A percentile compares a stretch with the other conserved stretches of the same genome.
Conservation (phyloP, 2,888 invertebrate genomes). For the Choristoneura rosaceana region DNA sequence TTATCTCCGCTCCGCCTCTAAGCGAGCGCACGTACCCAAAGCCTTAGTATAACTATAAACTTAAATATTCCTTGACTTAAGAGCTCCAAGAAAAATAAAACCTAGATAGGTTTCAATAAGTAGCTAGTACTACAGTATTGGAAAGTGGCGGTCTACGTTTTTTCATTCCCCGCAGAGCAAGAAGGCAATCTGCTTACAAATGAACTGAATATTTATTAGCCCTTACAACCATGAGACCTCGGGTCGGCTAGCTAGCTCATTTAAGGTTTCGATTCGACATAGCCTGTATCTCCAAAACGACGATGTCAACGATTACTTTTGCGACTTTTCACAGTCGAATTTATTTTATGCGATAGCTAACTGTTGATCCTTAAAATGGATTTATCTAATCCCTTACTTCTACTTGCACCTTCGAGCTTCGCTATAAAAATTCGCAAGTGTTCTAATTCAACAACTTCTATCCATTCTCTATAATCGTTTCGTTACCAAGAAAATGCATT, state of each 20-base stretch:
- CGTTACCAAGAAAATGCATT: no score
- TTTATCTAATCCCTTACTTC: no score
- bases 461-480: no score
- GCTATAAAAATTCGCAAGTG: no score
- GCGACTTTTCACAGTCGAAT: no score
- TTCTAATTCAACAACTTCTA: no score
- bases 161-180: slow-evolving; percentile 16
- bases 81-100: not conserved
- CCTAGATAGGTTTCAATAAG: not conserved
- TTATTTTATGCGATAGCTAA: no score
- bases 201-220: slow-evolving; percentile 25
- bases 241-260: not conserved
- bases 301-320: not conserved
- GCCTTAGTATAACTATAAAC: no score
- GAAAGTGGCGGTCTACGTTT: slow-evolving; percentile 2
- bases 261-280: not conserved
- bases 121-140: slow-evolving; percentile 5
- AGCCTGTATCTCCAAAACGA: not conserved
- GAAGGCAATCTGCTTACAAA: slow-evolving; percentile 27
- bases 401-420: no score
- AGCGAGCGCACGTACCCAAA: no score
- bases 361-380: no score
- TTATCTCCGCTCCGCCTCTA: no score
- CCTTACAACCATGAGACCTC: slow-evolving; percentile 1
- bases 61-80: not conserved